phyloP scores from a whole-genome alignment of 2,888 invertebrate species.

The Aphidius colemani region DNA sequence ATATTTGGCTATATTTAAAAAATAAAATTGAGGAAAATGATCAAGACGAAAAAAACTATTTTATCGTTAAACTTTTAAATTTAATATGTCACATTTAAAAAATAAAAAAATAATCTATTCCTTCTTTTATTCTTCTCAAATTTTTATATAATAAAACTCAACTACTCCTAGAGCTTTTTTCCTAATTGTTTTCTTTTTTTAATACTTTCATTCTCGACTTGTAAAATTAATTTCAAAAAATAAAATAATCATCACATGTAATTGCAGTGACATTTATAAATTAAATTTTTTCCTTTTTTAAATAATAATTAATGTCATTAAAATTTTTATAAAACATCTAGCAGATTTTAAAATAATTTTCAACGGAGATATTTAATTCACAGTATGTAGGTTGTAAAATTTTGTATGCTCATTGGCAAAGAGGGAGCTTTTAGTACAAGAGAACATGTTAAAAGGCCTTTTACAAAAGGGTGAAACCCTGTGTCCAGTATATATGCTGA shows the following conservation, averaged over 20 bases:
- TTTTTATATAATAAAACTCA: not conserved
- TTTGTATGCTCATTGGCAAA: not conserved
- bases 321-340: not conserved
- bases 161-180: not conserved
- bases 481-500: not conserved
- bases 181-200: not conserved
- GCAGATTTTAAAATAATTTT: not conserved
- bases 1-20: not conserved
- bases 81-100: conserved; percentile 32
- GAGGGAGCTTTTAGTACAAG: not conserved
- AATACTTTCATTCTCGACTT: not conserved
- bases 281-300: too few species aligned
- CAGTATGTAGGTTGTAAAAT: not conserved
- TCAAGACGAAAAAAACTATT: conserved; percentile 20
- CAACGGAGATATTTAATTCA: not conserved
- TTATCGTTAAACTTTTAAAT: conserved; percentile 46
- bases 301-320: too few species aligned
- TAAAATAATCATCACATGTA: too few species aligned
- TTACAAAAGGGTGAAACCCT: conserved; percentile 5
- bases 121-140: not conserved
- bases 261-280: too few species aligned
- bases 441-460: conserved; percentile 16
- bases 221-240: too few species aligned
- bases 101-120: conserved; percentile 17
- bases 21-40: not conserved